Percentiles rank a stretch among this genome's conserved stretches.
Conservation (phyloP, 2,113 vertebrate species). For the Entelurus aequoreus region DNA sequence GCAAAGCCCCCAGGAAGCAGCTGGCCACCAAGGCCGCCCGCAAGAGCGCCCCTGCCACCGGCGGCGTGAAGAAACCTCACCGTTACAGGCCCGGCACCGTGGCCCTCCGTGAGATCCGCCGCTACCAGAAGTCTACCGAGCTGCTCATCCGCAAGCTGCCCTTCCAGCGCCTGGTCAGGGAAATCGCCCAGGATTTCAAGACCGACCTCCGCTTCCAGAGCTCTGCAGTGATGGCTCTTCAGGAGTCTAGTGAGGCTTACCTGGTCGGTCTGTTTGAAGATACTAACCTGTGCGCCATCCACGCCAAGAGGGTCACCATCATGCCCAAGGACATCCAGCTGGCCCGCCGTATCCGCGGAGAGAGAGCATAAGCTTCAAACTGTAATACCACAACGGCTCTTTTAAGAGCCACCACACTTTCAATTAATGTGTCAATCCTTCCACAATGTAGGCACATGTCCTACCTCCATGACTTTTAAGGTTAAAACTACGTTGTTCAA, state of each 20-base stretch:
- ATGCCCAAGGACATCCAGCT: conserved; percentile 82
- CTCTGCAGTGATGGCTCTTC: conserved; percentile 57
- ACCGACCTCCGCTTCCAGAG: conserved; percentile 61
- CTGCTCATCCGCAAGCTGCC: conserved; percentile 53
- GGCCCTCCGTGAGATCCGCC: conserved; percentile 53
- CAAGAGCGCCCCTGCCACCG: conserved; percentile 49
- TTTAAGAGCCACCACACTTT: not conserved
- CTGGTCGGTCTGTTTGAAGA: conserved; percentile 75
- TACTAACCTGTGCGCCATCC: conserved; percentile 77
- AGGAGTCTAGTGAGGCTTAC: conserved; percentile 76
- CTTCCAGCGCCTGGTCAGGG: conserved; percentile 54
- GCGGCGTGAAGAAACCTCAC: conserved; percentile 56
- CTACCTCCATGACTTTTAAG: too few relatives aligned
- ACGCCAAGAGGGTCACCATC: conserved; percentile 77
- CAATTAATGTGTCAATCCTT: not conserved
- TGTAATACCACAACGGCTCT: not conserved
- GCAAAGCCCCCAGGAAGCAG: conserved; percentile 46
- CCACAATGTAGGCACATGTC: too few relatives aligned
- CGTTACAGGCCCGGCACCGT: conserved; percentile 56
- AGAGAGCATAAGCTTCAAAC: conserved; percentile 17
- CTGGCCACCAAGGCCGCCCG: conserved; percentile 46
- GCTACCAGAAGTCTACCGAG: conserved; percentile 58
- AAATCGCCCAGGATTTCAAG: conserved; percentile 57
- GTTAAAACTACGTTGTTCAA: too few relatives aligned
- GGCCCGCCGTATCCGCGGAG: conserved; percentile 75